Evolutionary conservation across 2,888 invertebrate genomes (phyloP).

Genomic region (Rhamphomyia laevipes): DNA sequence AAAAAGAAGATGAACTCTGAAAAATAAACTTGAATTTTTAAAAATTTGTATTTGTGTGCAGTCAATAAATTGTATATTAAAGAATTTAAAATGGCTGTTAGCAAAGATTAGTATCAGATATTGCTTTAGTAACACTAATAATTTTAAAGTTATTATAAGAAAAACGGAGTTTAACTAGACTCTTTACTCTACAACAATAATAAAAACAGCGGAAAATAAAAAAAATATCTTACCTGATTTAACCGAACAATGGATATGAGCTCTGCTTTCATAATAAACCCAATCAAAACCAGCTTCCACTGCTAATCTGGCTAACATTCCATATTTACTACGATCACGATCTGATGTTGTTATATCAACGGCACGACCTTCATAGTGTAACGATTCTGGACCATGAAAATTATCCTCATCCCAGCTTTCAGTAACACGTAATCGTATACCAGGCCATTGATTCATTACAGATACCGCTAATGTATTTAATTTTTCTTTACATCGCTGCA

Average conservation of each 20-base stretch:
- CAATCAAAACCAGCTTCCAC: conserved; percentile 97
- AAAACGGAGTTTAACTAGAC: no score
- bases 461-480: conserved; percentile 87
- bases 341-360: conserved; percentile 94
- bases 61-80: no score
- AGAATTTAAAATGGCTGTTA: no score
- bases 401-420: conserved; percentile 95
- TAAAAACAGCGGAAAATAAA: no score
- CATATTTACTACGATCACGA: conserved; percentile 84
- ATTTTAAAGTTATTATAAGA: no score
- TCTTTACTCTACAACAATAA: no score
- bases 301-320: conserved; percentile 89
- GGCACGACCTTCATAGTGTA: conserved; percentile 94
- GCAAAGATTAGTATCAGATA: no score
- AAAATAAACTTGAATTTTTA: no score
- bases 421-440: conserved; percentile 81
- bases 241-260: conserved; percentile 93
- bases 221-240: conserved; percentile 76
- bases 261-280: conserved; percentile 92
- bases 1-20: no score
- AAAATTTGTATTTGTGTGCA: no score
- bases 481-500: conserved; percentile 92
- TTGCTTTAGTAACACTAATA: no score
- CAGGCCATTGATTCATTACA: conserved; percentile 98
- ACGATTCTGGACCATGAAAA: conserved; percentile 54